Evolutionary conservation across 2,797 vertebrate species (phyloP).

Genomic region (Leptoclinus maculatus): DNA sequence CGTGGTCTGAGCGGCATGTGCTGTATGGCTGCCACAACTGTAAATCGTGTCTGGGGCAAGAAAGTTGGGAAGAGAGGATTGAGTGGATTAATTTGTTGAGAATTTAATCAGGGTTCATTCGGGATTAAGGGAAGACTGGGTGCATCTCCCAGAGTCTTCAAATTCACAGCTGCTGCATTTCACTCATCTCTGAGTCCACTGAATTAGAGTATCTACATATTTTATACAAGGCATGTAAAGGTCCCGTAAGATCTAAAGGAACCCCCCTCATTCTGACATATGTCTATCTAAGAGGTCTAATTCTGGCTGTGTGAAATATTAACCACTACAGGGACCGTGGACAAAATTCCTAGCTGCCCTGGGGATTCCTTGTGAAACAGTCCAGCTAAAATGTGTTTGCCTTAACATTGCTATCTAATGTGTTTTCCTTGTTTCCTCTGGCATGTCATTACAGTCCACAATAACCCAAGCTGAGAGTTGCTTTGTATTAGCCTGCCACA

Average conservation of each 20-base stretch:
- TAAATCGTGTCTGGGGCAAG: conserved; percentile 43
- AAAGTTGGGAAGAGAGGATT: conserved; percentile 61
- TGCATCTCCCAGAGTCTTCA: conserved; percentile 42
- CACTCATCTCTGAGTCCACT: conserved; percentile 8
- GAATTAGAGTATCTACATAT: conserved; percentile 40
- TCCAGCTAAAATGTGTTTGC: conserved; percentile 29
- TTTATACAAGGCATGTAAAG: conserved; percentile 33
- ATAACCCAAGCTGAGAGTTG: conserved; percentile 19
- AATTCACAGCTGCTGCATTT: conserved; percentile 31
- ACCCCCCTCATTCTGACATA: conserved; percentile 36
- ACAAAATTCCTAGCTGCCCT: conserved; percentile 21
- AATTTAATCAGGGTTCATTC: conserved; percentile 68
- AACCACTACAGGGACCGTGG: conserved; percentile 22
- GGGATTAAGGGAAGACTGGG: conserved; percentile 63
- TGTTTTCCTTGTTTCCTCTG: conserved; percentile 62
- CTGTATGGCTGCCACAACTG: conserved; percentile 24
- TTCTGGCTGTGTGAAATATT: conserved; percentile 68
- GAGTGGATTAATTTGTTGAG: conserved; percentile 67
- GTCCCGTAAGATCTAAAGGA: conserved; percentile 28
- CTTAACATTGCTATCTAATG: conserved; percentile 51
- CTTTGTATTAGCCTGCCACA: conserved; percentile 49
- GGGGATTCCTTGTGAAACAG: conserved; percentile 23
- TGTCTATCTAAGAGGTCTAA: conserved; percentile 45
- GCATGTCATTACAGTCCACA: conserved; percentile 41
- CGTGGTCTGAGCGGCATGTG: conserved; percentile 9